Percentiles rank a stretch among this genome's conserved stretches.
phyloP scores from a whole-genome alignment of 1,140 invertebrate species.

The Bombus balteatus region DNA sequence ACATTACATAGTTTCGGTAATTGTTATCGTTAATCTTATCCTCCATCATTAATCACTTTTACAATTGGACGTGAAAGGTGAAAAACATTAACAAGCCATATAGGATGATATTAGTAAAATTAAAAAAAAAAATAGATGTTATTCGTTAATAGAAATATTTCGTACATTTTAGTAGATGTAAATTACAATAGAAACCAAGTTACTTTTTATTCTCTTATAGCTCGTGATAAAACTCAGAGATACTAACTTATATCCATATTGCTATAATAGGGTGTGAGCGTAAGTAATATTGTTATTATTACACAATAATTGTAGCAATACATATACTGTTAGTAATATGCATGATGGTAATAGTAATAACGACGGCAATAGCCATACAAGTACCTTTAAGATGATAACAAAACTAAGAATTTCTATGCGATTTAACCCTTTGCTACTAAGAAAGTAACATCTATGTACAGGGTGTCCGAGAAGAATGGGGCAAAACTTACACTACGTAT shows the following conservation, averaged over 20 bases:
- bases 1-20: neutral
- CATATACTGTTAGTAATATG: neutral
- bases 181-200: too few species aligned
- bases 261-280: neutral
- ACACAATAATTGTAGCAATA: neutral
- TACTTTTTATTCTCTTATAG: neutral
- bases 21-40: neutral
- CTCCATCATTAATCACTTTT: neutral
- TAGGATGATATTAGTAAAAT: neutral
- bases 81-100: neutral
- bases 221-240: neutral
- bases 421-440: constrained; percentile 11
- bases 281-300: constrained; percentile 4
- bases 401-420: neutral
- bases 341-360: constrained; percentile 8
- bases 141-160: neutral
- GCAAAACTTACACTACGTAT: too few species aligned
- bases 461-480: too few species aligned
- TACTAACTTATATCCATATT: neutral
- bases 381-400: neutral
- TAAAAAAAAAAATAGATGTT: neutral
- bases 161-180: neutral
- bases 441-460: neutral
- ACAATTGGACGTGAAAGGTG: neutral
- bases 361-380: neutral